Conservation (phyloP, 2,113 vertebrate genomes). For the Gobius niger region DNA sequence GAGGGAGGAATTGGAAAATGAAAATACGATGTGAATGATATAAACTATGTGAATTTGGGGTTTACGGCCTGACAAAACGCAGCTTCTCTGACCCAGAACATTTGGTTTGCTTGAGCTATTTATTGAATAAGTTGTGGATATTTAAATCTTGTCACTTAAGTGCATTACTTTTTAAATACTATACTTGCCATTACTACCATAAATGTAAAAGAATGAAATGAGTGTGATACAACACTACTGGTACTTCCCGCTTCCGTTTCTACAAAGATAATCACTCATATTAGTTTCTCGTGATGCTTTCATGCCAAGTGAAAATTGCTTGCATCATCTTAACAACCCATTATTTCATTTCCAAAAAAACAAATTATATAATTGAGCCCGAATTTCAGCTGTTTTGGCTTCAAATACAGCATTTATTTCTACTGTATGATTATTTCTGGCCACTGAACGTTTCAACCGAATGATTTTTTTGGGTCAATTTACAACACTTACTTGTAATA, state of each 20-base stretch:
- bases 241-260: not conserved
- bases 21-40: slow-evolving; percentile 39
- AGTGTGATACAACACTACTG: not conserved
- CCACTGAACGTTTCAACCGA: not conserved
- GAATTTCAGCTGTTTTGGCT: not conserved
- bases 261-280: not conserved
- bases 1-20: slow-evolving; percentile 36
- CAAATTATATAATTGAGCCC: slow-evolving; percentile 5
- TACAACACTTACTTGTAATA: not conserved
- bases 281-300: not conserved
- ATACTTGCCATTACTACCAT: not conserved
- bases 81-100: slow-evolving; percentile 1
- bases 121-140: too few relatives aligned
- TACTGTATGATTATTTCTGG: not conserved
- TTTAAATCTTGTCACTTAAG: not conserved
- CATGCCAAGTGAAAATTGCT: not conserved
- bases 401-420: not conserved
- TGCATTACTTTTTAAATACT: not conserved
- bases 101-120: too few relatives aligned
- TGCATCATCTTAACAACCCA: slow-evolving; percentile 1
- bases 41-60: not conserved
- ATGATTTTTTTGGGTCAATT: too few relatives aligned
- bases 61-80: slow-evolving; percentile 3
- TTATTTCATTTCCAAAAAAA: not conserved
- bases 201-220: not conserved